phyloP scores from a whole-genome alignment of 37 sponge, comb jelly and placozoan species.

The Chondrosia reniformis region DNA sequence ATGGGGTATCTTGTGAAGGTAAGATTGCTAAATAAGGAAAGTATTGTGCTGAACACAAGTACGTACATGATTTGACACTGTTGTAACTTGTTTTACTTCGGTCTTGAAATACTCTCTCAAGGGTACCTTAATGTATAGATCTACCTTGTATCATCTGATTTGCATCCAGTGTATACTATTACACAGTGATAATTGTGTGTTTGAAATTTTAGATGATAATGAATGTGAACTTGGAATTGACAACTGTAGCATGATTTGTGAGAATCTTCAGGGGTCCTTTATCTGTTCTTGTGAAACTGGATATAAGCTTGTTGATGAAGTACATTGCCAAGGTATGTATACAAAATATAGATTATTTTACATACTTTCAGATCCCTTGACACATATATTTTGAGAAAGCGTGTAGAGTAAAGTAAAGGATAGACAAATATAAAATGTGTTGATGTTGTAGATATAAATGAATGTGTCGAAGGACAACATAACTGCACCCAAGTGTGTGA shows the following conservation, averaged over 20 bases:
- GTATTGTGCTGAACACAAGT: too few species aligned
- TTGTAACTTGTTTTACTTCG: not conserved
- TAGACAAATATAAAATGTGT: too few species aligned
- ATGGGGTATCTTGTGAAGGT: not conserved
- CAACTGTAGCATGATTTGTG: not conserved
- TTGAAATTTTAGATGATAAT: not conserved
- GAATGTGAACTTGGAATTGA: not conserved
- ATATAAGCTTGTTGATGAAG: not conserved
- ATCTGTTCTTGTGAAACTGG: not conserved
- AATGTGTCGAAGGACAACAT: not conserved
- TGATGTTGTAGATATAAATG: constrained; percentile 4
- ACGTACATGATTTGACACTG: not conserved
- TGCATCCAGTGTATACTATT: not conserved
- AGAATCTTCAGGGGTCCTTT: constrained; percentile 7
- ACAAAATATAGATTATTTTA: not conserved
- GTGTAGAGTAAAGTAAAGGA: too few species aligned
- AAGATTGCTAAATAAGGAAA: not conserved
- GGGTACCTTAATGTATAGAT: not conserved
- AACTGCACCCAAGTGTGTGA: not conserved
- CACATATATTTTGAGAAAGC: too few species aligned
- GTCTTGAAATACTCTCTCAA: not conserved
- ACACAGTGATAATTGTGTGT: too few species aligned
- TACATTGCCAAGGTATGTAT: not conserved
- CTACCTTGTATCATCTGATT: not conserved
- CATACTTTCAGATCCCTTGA: too few species aligned